Evolutionary conservation across 2,888 invertebrate species (phyloP).

Genomic region (Sepiola atlantica): DNA sequence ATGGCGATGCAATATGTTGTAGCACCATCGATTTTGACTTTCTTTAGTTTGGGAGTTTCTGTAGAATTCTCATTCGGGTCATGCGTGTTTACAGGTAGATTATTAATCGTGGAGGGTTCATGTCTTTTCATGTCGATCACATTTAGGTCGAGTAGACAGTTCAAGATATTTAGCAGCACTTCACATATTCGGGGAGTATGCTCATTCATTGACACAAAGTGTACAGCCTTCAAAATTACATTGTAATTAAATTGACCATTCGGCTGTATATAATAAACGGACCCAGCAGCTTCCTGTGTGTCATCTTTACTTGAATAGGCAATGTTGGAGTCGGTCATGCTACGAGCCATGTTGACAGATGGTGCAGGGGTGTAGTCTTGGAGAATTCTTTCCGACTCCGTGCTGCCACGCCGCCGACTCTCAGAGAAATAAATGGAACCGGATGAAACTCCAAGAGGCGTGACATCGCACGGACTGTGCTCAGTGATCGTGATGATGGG

Average conservation of each 20-base stretch:
- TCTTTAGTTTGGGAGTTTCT: slow-evolving; percentile 3
- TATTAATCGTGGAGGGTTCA: not conserved
- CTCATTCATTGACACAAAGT: slow-evolving; percentile 89
- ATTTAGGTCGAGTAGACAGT: slow-evolving; percentile 92
- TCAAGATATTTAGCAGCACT: slow-evolving; percentile 92
- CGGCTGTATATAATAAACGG: slow-evolving; percentile 92
- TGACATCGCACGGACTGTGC: slow-evolving; percentile 83
- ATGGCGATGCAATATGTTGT: slow-evolving; percentile 83
- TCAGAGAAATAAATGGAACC: slow-evolving; percentile 75
- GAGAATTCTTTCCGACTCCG: slow-evolving; percentile 79
- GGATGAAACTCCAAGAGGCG: slow-evolving; percentile 51
- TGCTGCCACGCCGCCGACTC: slow-evolving; percentile 79
- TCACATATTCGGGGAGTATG: slow-evolving; percentile 92
- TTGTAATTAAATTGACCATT: slow-evolving; percentile 95
- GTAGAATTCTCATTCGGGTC: not conserved
- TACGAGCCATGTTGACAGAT: slow-evolving; percentile 59
- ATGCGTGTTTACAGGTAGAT: not conserved
- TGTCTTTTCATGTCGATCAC: slow-evolving; percentile 76
- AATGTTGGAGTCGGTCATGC: slow-evolving; percentile 73
- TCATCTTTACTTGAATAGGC: slow-evolving; percentile 67
- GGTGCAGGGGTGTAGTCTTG: not conserved
- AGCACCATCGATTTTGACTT: slow-evolving; percentile 47
- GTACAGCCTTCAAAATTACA: slow-evolving; percentile 84
- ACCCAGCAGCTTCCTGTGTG: slow-evolving; percentile 82
- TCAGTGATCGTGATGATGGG: slow-evolving; percentile 98